A percentile compares a stretch with the other conserved stretches of the same genome.
Conservation (phyloP, 2,797 vertebrate genomes). For the Coregonus sp. region DNA sequence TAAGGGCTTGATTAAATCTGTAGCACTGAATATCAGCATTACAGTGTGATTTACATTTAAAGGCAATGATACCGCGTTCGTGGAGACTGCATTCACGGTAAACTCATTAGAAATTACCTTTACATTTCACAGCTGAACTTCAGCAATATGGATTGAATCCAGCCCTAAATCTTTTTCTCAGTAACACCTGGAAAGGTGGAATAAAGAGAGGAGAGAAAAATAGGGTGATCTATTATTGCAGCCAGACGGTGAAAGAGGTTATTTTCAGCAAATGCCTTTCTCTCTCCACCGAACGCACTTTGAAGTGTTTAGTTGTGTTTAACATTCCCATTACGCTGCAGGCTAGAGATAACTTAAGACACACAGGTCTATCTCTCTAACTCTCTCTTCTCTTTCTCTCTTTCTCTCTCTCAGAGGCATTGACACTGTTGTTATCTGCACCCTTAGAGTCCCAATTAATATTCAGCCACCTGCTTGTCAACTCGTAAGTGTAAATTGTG, state of each 20-base stretch:
- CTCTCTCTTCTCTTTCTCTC: constrained; percentile 30
- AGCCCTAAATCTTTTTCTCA: background rate
- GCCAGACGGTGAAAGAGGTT: background rate
- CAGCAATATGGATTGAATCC: no score
- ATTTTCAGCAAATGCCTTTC: background rate
- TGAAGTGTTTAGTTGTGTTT: constrained; percentile 66
- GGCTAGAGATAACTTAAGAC: constrained; percentile 62
- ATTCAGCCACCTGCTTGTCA: constrained; percentile 62
- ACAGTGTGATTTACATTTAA: no score
- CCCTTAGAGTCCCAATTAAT: constrained; percentile 70
- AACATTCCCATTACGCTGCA: constrained; percentile 63
- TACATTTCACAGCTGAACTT: no score
- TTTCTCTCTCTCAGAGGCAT: constrained; percentile 50
- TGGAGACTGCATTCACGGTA: no score
- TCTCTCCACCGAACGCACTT: constrained; percentile 41
- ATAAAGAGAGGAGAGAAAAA: background rate
- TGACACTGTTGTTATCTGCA: constrained; percentile 61
- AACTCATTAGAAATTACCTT: no score
- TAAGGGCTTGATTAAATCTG: constrained; percentile 15
- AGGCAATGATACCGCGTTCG: no score
- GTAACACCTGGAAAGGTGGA: constrained; percentile 29
- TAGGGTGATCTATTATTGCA: constrained; percentile 44
- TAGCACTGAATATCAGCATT: no score
- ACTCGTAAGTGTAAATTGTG: constrained; percentile 62
- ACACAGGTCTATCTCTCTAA: background rate